phyloP scores from a whole-genome alignment of 2,113 vertebrate species.

The Struthidea cinerea region DNA sequence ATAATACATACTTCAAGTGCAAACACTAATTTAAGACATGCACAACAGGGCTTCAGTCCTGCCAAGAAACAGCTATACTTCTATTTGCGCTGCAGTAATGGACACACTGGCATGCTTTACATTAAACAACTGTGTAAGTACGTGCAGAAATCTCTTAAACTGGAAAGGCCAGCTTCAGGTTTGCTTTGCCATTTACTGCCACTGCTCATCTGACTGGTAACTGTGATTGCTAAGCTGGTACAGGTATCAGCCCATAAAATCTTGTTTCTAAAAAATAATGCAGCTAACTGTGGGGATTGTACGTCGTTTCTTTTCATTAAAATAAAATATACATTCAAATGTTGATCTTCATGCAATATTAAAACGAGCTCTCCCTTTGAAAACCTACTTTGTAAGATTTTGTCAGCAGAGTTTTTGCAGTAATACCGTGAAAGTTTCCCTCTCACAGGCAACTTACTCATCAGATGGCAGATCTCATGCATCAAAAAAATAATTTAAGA shows the following conservation, averaged over 20 bases:
- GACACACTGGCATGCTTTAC: background rate
- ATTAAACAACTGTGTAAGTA: background rate
- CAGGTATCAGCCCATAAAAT: background rate
- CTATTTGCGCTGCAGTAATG: background rate
- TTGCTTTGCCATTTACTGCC: background rate
- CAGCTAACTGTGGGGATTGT: background rate
- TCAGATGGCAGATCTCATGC: background rate
- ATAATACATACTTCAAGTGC: background rate
- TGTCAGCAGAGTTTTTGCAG: background rate
- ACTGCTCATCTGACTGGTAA: background rate
- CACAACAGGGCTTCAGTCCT: background rate
- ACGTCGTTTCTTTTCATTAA: background rate
- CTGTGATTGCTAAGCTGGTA: background rate
- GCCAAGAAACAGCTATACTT: background rate
- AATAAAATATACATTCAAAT: background rate
- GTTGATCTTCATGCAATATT: background rate
- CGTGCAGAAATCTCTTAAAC: background rate
- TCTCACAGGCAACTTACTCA: background rate
- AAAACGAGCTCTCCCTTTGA: background rate
- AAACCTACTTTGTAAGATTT: background rate
- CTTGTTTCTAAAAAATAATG: background rate
- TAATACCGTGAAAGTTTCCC: background rate
- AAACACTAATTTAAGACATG: background rate
- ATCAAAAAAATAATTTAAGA: background rate
- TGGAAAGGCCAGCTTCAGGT: background rate